These are phyloP conservation scores for Nephrotoma guestfalica DNA, from an alignment of 2,888 invertebrate genomes.

Conservation along the genomic window DNA sequence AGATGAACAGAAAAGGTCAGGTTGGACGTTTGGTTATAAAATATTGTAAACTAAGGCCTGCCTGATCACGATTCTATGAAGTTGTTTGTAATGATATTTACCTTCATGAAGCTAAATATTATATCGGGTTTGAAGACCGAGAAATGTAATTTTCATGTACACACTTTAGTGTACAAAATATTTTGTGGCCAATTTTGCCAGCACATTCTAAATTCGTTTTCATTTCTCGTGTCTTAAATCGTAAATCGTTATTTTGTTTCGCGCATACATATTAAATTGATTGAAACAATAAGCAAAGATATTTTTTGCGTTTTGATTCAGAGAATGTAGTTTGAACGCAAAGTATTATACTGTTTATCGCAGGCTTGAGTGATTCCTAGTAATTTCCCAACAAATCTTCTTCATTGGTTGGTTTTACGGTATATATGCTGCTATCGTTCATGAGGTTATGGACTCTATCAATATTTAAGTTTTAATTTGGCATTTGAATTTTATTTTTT, in stretches of 20 bases:
- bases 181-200: neutral
- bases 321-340: neutral
- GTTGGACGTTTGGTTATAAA: too few species aligned
- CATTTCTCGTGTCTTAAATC: too few species aligned
- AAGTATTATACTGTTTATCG: neutral
- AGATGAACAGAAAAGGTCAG: too few species aligned
- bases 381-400: neutral
- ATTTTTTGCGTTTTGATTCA: neutral
- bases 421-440: neutral
- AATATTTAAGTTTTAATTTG: neutral
- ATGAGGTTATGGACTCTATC: neutral
- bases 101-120: too few species aligned
- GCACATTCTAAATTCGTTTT: neutral
- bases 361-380: neutral
- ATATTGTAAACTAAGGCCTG: too few species aligned
- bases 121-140: too few species aligned
- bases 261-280: neutral
- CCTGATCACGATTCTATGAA: too few species aligned
- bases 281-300: neutral
- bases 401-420: neutral
- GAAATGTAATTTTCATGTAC: neutral
- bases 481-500: neutral
- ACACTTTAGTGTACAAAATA: neutral
- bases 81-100: too few species aligned
- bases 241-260: neutral